Evolutionary conservation across 2,797 vertebrate genomes (phyloP).

Genomic region (Alosa sapidissima): DNA sequence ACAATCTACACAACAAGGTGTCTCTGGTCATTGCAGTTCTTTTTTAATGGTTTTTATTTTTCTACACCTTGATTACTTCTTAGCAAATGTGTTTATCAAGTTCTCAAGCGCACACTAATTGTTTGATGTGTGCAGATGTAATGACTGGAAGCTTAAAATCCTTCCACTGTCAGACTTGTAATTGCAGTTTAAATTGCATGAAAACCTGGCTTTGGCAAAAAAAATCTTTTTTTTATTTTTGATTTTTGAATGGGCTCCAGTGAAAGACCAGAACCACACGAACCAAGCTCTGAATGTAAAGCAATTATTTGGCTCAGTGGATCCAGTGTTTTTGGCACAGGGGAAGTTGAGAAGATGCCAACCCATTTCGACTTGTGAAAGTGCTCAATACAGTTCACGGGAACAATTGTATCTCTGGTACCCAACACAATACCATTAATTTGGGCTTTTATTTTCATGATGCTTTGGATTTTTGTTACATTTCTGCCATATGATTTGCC

Average conservation of each 20-base stretch:
- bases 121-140: slow-evolving; percentile 11
- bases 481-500: background rate
- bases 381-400: background rate
- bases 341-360: background rate
- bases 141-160: background rate
- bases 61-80: slow-evolving; percentile 1
- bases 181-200: slow-evolving; percentile 18
- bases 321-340: background rate
- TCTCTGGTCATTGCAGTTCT: background rate
- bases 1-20: too few species aligned
- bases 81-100: slow-evolving; percentile 10
- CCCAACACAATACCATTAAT: background rate
- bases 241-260: background rate
- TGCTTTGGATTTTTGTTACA: background rate
- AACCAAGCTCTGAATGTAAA: background rate
- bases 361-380: background rate
- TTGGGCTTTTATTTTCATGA: background rate
- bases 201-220: slow-evolving; percentile 6
- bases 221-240: background rate
- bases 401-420: background rate
- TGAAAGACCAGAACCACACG: background rate
- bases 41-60: background rate
- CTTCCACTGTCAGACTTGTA: slow-evolving; percentile 15
- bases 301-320: slow-evolving; percentile 20
- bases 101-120: slow-evolving; percentile 1